A percentile compares a stretch with the other conserved stretches of the same genome.
Evolutionary conservation across 2,797 vertebrate genomes (phyloP).

Genomic region (Enteromius mattozi): DNA sequence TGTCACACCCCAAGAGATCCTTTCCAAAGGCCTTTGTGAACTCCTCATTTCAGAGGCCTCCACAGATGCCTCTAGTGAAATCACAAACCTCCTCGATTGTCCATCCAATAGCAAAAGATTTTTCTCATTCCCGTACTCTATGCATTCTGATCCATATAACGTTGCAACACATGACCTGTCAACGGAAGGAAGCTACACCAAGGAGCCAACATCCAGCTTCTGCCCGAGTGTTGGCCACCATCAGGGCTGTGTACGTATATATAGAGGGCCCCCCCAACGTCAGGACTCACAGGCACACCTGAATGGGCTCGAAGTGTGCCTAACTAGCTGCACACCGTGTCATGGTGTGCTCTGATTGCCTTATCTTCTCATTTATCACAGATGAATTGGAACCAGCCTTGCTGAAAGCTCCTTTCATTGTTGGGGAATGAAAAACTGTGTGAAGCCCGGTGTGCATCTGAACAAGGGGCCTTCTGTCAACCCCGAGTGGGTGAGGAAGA

Average conservation of each 20-base stretch:
- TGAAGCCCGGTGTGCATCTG: conserved; percentile 73
- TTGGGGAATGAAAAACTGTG: conserved; percentile 83
- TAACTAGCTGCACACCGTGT: conserved; percentile 88
- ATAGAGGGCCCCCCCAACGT: conserved; percentile 74
- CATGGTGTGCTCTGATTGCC: conserved; percentile 93
- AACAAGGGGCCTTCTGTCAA: conserved; percentile 70
- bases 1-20: conserved; percentile 66
- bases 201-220: conserved; percentile 73
- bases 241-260: conserved; percentile 82
- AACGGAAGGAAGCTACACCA: conserved; percentile 40
- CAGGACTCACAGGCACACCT: conserved; percentile 86
- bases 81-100: conserved; percentile 78
- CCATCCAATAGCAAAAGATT: conserved; percentile 69
- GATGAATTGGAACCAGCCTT: conserved; percentile 95
- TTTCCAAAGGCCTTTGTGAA: conserved; percentile 72
- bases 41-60: conserved; percentile 74
- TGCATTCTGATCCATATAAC: background rate
- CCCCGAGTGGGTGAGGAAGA: conserved; percentile 57
- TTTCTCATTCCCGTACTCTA: background rate
- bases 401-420: conserved; percentile 90
- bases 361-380: conserved; percentile 98
- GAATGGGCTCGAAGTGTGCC: conserved; percentile 87
- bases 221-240: conserved; percentile 81
- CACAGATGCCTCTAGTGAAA: conserved; percentile 74
- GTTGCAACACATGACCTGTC: conserved; percentile 4